Percentiles rank a stretch among this genome's conserved stretches.
Evolutionary conservation across 1,140 invertebrate species (phyloP).

Genomic region (Drosophila elegans): DNA sequence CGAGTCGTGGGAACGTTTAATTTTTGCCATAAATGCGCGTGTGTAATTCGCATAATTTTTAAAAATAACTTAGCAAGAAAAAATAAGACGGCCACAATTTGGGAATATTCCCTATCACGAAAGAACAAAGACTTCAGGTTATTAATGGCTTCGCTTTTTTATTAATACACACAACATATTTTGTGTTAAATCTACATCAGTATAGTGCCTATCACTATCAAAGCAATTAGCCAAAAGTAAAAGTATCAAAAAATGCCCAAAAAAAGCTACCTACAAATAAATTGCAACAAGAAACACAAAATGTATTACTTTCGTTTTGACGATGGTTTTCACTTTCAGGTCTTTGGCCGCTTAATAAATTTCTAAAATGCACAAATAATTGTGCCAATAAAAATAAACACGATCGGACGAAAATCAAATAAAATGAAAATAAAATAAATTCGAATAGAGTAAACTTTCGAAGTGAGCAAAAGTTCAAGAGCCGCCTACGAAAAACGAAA

Average conservation of each 20-base stretch:
- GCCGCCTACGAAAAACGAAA: slow-evolving; percentile 68
- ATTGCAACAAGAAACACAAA: slow-evolving; percentile 35
- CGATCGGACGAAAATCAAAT: slow-evolving; percentile 37
- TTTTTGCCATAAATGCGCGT: not conserved
- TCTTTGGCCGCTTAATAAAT: slow-evolving; percentile 77
- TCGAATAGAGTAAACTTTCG: slow-evolving; percentile 61
- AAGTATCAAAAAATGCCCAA: slow-evolving; percentile 12
- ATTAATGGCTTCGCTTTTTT: too few relatives aligned
- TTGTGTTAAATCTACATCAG: too few relatives aligned
- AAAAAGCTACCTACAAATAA: slow-evolving; percentile 28
- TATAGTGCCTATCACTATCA: too few relatives aligned
- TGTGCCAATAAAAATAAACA: slow-evolving; percentile 83
- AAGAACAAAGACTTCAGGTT: too few relatives aligned
- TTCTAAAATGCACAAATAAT: slow-evolving; percentile 83
- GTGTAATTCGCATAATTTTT: not conserved
- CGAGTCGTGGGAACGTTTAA: slow-evolving; percentile 51
- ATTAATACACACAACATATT: too few relatives aligned
- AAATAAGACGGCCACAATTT: too few relatives aligned
- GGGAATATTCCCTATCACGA: too few relatives aligned
- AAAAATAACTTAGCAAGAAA: not conserved
- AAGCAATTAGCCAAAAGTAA: slow-evolving; percentile 37
- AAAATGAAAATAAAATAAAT: slow-evolving; percentile 38
- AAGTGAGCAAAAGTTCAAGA: slow-evolving; percentile 72
- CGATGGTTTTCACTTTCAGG: slow-evolving; percentile 69
- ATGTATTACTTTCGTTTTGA: slow-evolving; percentile 59